A percentile compares a stretch with the other conserved stretches of the same genome.
These are phyloP conservation scores for Holotrichia oblita DNA, from an alignment of 1,140 invertebrate species.

Conservation along the genomic window DNA sequence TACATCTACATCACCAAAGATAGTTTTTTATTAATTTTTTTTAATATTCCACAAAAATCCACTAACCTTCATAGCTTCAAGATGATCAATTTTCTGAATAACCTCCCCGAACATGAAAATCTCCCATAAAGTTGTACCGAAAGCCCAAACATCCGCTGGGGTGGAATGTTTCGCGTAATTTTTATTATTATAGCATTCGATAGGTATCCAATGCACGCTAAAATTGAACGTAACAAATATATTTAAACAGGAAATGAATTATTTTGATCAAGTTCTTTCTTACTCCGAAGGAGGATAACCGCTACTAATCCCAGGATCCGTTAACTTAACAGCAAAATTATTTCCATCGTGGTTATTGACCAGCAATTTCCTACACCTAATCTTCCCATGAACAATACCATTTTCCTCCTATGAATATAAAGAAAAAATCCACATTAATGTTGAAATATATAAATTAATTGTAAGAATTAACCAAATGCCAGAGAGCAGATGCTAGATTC, in stretches of 20 bases:
- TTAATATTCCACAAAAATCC: neutral
- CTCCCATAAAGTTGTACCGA: slow-evolving; percentile 90
- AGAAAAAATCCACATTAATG: neutral
- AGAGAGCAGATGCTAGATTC: slow-evolving; percentile 80
- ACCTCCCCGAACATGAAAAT: slow-evolving; percentile 82
- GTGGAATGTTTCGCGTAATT: slow-evolving; percentile 67
- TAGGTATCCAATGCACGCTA: slow-evolving; percentile 87
- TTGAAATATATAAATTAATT: neutral
- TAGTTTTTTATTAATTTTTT: too few species aligned
- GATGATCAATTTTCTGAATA: slow-evolving; percentile 55
- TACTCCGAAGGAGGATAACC: slow-evolving; percentile 69
- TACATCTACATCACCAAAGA: slow-evolving; percentile 59
- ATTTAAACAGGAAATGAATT: too few species aligned
- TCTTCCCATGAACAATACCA: slow-evolving; percentile 83
- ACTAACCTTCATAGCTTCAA: slow-evolving; percentile 55
- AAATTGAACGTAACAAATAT: too few species aligned
- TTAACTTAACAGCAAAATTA: slow-evolving; percentile 79
- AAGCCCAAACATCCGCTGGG: slow-evolving; percentile 85
- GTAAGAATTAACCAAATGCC: slow-evolving; percentile 72
- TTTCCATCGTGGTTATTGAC: slow-evolving; percentile 74
- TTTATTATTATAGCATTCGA: slow-evolving; percentile 78
- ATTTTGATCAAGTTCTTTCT: too few species aligned
- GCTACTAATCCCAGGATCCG: slow-evolving; percentile 77
- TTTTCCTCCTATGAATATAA: slow-evolving; percentile 72
- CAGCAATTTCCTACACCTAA: slow-evolving; percentile 84